Percentiles rank a stretch among this genome's conserved stretches.
Evolutionary conservation across 1,140 invertebrate genomes (phyloP).

Genomic region (Drosophila yakuba): DNA sequence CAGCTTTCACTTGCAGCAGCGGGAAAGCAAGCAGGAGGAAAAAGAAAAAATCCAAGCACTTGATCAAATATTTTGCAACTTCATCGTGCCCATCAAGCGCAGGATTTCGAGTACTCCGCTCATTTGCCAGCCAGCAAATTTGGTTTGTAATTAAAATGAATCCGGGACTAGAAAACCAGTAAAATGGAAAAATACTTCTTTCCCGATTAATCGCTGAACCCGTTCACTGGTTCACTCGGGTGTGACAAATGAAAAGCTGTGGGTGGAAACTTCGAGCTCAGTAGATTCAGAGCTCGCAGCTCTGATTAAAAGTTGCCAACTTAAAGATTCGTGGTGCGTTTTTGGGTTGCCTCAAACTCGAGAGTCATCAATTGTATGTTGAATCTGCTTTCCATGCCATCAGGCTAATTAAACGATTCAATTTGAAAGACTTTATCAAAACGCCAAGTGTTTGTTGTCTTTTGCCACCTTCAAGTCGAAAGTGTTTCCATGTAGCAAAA

Average conservation of each 20-base stretch:
- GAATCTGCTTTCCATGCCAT: slow-evolving; percentile 44
- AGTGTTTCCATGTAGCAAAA: slow-evolving; percentile 46
- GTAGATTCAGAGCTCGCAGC: background rate
- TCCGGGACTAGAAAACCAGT: slow-evolving; percentile 34
- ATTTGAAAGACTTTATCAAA: slow-evolving; percentile 43
- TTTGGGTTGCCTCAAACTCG: slow-evolving; percentile 8
- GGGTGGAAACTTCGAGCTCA: background rate
- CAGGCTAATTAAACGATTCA: slow-evolving; percentile 73
- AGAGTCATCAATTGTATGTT: slow-evolving; percentile 46
- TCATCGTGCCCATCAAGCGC: slow-evolving; percentile 71
- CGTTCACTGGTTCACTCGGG: slow-evolving; percentile 61
- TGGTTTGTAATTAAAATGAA: slow-evolving; percentile 80
- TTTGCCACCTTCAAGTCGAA: slow-evolving; percentile 34
- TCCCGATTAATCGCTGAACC: slow-evolving; percentile 72
- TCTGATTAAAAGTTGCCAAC: slow-evolving; percentile 26
- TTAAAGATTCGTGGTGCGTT: slow-evolving; percentile 22
- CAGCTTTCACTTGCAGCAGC: slow-evolving; percentile 66
- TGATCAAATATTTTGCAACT: slow-evolving; percentile 83
- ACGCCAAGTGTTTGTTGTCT: slow-evolving; percentile 39
- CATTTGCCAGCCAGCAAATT: slow-evolving; percentile 72
- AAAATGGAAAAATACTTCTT: slow-evolving; percentile 61
- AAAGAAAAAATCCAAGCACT: slow-evolving; percentile 63
- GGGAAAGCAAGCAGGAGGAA: slow-evolving; percentile 8
- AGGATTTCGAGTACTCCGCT: slow-evolving; percentile 64
- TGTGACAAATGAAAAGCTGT: slow-evolving; percentile 50